Base-by-base conservation (phyloP, 2,113 vertebrate species). In the Cyprinodon variegatus region DNA sequence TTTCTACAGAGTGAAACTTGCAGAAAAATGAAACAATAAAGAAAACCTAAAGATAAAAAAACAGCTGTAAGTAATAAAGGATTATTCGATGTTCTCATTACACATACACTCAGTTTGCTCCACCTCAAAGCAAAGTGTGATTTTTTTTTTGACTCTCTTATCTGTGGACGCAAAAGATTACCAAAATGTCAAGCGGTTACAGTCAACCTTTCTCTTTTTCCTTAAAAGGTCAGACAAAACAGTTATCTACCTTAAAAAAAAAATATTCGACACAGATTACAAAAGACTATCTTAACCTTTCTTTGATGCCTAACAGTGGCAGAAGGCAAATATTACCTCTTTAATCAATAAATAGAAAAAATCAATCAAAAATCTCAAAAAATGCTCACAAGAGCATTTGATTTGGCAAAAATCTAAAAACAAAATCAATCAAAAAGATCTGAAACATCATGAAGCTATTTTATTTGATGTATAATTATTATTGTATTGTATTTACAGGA, bases 171-270 rank as follows among this genome's bases (percentile, higher is more conserved):
- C 89, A 85, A 85, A 89, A 92, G 90, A 93, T 91, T 91, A 88
- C 78, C 75, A 89, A 95, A 95, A 95, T 95, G 94, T 95, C 94
- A 95, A 93, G 89, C 87, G 65, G 87, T 90, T 93, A 83, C 88
- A 92, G 90, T 92, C 86, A 85, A 93, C 91, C 90, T 90, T 91
- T 92, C 90, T 87, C 83, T 92, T 92, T 90, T 92, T 89, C 89
- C 77, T 88, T 89, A 78, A 94, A 95, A 95, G 93, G 94, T 94
- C 93, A 95, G 68, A 83, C 74, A 81, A 91, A 93, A 91, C 87
- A 86, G 85, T 88, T 86, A 89, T 89, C 87, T 89, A 82, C 89
- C 84, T 87, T 83, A 88, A 92, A 66, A 93, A 93, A 93, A 92
- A 68, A 90, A 93, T 89, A 93, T 94, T 91, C 89, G 53, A 71